Evolutionary conservation across 2,113 vertebrate genomes (phyloP).

Genomic region (Oostethus manadensis): DNA sequence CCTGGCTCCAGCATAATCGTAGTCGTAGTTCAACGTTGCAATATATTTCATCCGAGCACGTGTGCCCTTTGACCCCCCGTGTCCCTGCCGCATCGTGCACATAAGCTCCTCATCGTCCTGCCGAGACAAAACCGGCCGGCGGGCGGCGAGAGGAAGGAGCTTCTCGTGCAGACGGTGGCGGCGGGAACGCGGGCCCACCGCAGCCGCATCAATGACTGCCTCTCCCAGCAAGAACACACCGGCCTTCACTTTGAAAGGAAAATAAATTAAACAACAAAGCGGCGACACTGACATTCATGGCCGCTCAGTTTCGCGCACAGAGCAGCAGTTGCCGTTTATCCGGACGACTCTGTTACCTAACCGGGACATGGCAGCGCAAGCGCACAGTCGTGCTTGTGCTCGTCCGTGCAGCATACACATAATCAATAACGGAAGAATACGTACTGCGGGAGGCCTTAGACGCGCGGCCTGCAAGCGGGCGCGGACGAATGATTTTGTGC

Average conservation of each 20-base stretch:
- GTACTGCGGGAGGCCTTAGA: conserved; percentile 62
- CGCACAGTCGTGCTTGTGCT: conserved; percentile 58
- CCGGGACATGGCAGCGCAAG: conserved; percentile 60
- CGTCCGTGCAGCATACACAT: conserved; percentile 60
- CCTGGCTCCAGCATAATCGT: too few species aligned
- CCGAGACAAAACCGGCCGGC: conserved; percentile 7
- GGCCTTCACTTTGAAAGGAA: conserved; percentile 78
- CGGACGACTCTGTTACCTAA: conserved; percentile 38
- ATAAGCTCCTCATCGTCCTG: conserved; percentile 43
- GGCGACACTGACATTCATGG: conserved; percentile 74
- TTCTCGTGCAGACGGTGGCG: conserved; percentile 69
- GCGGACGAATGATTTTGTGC: conserved; percentile 78
- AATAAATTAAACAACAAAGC: conserved; percentile 84
- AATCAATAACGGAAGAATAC: conserved; percentile 75
- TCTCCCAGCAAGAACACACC: conserved; percentile 73
- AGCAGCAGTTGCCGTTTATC: conserved; percentile 44
- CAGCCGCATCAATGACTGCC: conserved; percentile 78
- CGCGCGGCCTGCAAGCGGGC: conserved; percentile 51
- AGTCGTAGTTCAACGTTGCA: too few species aligned
- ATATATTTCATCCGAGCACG: conserved; percentile 2
- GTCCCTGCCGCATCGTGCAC: conserved; percentile 10
- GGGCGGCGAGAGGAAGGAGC: conserved; percentile 52
- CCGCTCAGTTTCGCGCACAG: conserved; percentile 68
- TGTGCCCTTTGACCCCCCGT: conserved; percentile 11
- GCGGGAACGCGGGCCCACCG: conserved; percentile 71